Conservation (phyloP, 2,797 vertebrate genomes). For the Microchirus variegatus region DNA sequence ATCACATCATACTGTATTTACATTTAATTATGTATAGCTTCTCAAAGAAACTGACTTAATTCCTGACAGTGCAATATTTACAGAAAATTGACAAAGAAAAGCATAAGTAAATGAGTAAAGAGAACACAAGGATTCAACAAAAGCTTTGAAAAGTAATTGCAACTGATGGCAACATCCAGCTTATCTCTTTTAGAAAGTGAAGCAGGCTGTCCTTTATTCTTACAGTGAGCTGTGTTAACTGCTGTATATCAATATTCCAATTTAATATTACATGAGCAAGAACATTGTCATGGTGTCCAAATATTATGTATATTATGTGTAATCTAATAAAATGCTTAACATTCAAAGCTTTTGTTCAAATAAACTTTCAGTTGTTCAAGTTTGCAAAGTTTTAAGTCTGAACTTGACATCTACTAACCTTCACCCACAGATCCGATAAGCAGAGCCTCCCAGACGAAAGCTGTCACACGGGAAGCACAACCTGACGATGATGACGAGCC, state of each 20-base stretch:
- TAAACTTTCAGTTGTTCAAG: not conserved
- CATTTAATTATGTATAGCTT: slow-evolving; percentile 20
- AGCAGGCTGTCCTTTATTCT: too few relatives aligned
- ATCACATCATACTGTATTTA: slow-evolving; percentile 13
- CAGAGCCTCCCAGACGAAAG: slow-evolving; percentile 92
- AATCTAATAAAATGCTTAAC: too few relatives aligned
- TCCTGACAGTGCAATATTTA: slow-evolving; percentile 8
- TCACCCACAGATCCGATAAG: slow-evolving; percentile 87
- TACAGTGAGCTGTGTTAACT: too few relatives aligned
- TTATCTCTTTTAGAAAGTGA: too few relatives aligned
- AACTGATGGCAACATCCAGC: not conserved
- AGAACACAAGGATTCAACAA: not conserved
- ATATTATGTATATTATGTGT: too few relatives aligned
- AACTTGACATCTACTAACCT: slow-evolving; percentile 14
- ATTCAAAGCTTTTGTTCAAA: not conserved
- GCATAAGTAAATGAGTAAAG: slow-evolving; percentile 1
- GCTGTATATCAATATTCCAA: too few relatives aligned
- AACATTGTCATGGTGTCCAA: too few relatives aligned
- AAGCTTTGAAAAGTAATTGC: not conserved
- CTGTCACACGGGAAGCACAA: slow-evolving; percentile 88
- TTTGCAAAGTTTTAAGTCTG: slow-evolving; percentile 12
- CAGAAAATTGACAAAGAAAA: not conserved
- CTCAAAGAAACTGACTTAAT: not conserved
- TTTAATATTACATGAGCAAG: too few relatives aligned
- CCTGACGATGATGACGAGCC: slow-evolving; percentile 85